Percentiles rank a stretch among this genome's conserved stretches.
Conservation (phyloP, 2,113 vertebrate genomes). For the Craseonycteris thonglongyai region DNA sequence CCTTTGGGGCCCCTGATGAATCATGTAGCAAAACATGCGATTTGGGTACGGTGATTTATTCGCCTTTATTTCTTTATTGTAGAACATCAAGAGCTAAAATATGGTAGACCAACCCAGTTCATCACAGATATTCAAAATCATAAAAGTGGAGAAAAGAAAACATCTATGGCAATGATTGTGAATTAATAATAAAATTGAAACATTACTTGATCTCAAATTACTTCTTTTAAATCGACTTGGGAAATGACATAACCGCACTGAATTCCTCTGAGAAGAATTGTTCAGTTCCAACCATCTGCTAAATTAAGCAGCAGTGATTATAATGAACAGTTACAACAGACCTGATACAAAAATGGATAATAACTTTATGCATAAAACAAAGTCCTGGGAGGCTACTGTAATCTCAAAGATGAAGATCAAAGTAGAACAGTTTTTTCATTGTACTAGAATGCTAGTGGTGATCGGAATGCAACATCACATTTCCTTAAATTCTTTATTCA, state of each 20-base stretch:
- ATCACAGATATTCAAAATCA: constrained; percentile 40
- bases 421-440: constrained; percentile 26
- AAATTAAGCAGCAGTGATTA: constrained; percentile 72
- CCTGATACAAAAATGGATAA: constrained; percentile 44
- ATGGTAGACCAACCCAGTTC: not conserved
- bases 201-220: constrained; percentile 70
- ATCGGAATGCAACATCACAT: not conserved
- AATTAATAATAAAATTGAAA: constrained; percentile 53
- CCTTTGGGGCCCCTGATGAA: not conserved
- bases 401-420: constrained; percentile 13
- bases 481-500: not conserved
- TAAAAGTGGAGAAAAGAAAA: constrained; percentile 47
- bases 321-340: constrained; percentile 60
- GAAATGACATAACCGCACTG: constrained; percentile 63
- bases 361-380: constrained; percentile 39
- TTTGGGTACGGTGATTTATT: not conserved
- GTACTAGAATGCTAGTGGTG: not conserved
- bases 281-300: constrained; percentile 72
- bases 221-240: constrained; percentile 67
- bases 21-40: not conserved
- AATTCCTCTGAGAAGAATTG: constrained; percentile 53
- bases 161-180: constrained; percentile 49
- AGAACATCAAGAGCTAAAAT: constrained; percentile 28
- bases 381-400: constrained; percentile 17
- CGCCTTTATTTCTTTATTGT: constrained; percentile 32